Evolutionary conservation across 1,140 invertebrate genomes (phyloP), one percentile per base, ranked within the genome.

Genomic region (Lutraria rhynchaena): DNA sequence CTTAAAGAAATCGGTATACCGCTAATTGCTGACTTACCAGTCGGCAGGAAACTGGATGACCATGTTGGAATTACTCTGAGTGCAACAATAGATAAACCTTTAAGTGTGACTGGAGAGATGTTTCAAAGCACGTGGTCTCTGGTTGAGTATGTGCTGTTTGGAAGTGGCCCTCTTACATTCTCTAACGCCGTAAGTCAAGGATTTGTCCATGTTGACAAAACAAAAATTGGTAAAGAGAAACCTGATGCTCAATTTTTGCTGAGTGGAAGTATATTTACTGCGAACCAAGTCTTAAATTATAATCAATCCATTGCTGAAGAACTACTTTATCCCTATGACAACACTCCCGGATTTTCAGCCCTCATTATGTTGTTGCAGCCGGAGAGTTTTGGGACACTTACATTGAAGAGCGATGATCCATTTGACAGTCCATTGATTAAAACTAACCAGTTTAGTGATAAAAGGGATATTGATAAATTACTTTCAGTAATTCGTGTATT

Each of bases 361-460:
- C n/a, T 46, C 7, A 44, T 63, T 3, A 22, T 74, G 51, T 29
- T 74, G 22, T 31, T 69, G 55, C 86, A 87, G 35, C 90, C 81
- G 57, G 89, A 80, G 67, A 89, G 55, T 71, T 22, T 70, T 46
- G 80, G 92, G 78, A 81, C 83, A 81, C 81, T 89, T 67, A 63
- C 75, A 53, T 65, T 93, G 58, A 70, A 88, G 85, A 83, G 70
- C 33, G 93, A 92, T 31, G 96, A 98, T 91, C 97, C 97, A 0
- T 94, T 95, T 19, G 94, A 95, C 3, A 94, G 95, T 83, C 97
- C 97, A 0, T 93, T 96, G 1, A 96, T 99, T 24, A 96, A 97
- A 90, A 97, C 97, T 0, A 89, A 85, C 31, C 92, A 85, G 82
- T 86, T 75, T 44, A 84, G 51, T 4, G 24, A 87, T 31, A n/a